phyloP scores from a whole-genome alignment of 2,113 vertebrate species.

The Paralichthys olivaceus region DNA sequence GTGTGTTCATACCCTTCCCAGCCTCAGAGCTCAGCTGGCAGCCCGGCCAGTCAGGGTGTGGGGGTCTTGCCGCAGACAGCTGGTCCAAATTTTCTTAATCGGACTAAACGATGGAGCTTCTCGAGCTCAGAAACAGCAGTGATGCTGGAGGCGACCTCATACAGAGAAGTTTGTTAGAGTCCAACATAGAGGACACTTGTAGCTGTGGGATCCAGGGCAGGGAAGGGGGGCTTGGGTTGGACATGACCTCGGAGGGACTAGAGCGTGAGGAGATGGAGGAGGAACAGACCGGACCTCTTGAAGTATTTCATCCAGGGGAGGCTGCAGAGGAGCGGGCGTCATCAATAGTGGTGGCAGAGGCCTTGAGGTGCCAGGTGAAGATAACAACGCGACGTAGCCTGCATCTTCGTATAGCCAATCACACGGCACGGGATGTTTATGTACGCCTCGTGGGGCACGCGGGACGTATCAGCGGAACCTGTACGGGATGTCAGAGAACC shows the following conservation, averaged over 20 bases:
- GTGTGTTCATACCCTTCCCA: constrained; percentile 1
- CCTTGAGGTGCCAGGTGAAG: constrained; percentile 94
- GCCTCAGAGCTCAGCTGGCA: constrained; percentile 50
- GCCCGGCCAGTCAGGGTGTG: constrained; percentile 39
- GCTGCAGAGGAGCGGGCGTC: constrained; percentile 58
- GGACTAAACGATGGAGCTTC: constrained; percentile 70
- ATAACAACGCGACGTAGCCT: constrained; percentile 91
- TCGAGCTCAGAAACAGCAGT: constrained; percentile 60
- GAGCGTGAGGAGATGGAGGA: constrained; percentile 24
- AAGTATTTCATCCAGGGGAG: constrained; percentile 64
- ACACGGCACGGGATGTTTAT: constrained; percentile 90
- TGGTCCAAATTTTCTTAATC: constrained; percentile 30
- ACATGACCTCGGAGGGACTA: constrained; percentile 28
- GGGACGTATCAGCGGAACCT: constrained; percentile 84
- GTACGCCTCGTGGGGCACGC: constrained; percentile 90
- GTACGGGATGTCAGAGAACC: constrained; percentile 50
- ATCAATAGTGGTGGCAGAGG: constrained; percentile 67
- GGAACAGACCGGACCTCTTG: constrained; percentile 52
- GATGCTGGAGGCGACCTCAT: constrained; percentile 41
- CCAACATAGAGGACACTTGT: background rate
- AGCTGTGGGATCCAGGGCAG: constrained; percentile 22
- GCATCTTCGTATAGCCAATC: constrained; percentile 92
- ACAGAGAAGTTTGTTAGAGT: constrained; percentile 45
- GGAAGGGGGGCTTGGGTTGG: constrained; percentile 21
- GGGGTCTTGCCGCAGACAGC: constrained; percentile 47